These are phyloP conservation scores for Corvus cornix DNA, from an alignment of 2,113 vertebrate genomes.

Conservation along the genomic window DNA sequence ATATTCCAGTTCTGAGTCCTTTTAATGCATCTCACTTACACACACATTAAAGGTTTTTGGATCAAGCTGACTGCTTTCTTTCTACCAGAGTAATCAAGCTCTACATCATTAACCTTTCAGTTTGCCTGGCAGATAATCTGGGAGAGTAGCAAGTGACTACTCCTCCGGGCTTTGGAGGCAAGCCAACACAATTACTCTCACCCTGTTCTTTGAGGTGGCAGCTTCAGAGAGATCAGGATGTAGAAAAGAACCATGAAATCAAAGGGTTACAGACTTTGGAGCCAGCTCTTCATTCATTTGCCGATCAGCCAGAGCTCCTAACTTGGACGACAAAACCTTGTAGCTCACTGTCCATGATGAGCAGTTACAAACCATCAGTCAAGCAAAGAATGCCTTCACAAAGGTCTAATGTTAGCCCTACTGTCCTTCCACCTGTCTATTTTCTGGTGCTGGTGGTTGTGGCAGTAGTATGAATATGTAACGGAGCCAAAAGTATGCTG, in stretches of 20 bases:
- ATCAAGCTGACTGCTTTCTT: constrained; percentile 56
- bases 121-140: constrained; percentile 51
- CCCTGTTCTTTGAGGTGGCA: constrained; percentile 36
- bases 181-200: constrained; percentile 59
- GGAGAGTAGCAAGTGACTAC: constrained; percentile 28
- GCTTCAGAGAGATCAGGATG: constrained; percentile 26
- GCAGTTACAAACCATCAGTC: background rate
- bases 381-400: background rate
- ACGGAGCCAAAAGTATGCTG: constrained; percentile 31
- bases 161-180: constrained; percentile 28
- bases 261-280: constrained; percentile 6
- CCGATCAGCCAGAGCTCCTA: background rate
- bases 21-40: background rate
- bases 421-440: constrained; percentile 38
- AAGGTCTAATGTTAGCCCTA: background rate
- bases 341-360: background rate
- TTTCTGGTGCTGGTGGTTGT: background rate
- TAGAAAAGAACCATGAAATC: background rate
- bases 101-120: constrained; percentile 66
- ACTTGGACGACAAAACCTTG: background rate
- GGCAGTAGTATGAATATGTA: background rate
- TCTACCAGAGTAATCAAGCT: constrained; percentile 56
- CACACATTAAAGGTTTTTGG: constrained; percentile 23
- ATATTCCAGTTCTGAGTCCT: background rate
- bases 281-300: constrained; percentile 32